Base-by-base conservation (phyloP, 2,888 invertebrate genomes). In the Agrochola circellaris region DNA sequence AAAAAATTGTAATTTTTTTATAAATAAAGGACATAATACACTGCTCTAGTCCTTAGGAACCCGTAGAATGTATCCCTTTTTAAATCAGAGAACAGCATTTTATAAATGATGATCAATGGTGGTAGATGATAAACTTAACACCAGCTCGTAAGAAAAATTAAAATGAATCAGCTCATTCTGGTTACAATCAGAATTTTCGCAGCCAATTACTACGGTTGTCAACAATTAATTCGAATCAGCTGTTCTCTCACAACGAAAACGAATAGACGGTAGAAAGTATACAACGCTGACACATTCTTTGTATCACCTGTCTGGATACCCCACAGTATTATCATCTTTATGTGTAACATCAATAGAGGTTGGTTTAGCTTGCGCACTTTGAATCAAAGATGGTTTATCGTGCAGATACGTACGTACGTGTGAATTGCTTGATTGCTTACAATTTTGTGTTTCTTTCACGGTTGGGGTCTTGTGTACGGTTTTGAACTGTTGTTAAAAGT, bases 231-330 rank as follows among this genome's bases (percentile, higher is more conserved):
- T 80, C 60, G 48, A 83, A 78, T 88, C 90, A 90, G 89, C 89
- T 90, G 90, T 87, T 90, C 69, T 73, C 73, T 83, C 71, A 87
- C 82, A 90, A 90, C 83, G 90, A 90, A 91, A 89, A 81, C 81
- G 86, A 89, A 88, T 88, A 81, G 69, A 77, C 75, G 82, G 85
- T 91, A 90, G 91, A 91, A 91, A 90, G 91, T 90, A 73, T 81
- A 84, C 77, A 81, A 71, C 58, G 9, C 75, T 61, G 64, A 58
- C 73, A 75, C 79, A 79, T 82, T 86, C 78, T 85, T 89, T 67
- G 72, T 77, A 83, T 78, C 82, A 87, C 79, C 70, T 80, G 86
- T 75, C 60, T 45, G 1, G 34, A 75, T 23, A 26, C 6, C 1
- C 0, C 62, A 76, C 7, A n/a, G 26, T 7, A 82, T 60, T 62